Evolutionary conservation across 1,140 invertebrate species (phyloP).

Genomic region (Tetraneura akinire): DNA sequence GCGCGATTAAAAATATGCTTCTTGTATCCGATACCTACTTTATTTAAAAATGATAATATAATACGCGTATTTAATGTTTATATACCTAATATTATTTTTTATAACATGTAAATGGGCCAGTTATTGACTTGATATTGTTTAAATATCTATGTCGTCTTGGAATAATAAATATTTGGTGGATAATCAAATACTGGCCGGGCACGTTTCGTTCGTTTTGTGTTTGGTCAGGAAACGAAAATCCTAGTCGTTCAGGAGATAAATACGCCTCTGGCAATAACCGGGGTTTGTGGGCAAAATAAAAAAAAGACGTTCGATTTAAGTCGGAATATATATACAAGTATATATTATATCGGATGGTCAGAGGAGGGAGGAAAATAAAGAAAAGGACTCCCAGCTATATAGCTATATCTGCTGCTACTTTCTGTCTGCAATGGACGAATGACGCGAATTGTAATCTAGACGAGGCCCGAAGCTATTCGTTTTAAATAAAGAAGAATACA

Average conservation of each 20-base stretch:
- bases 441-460: slow-evolving; percentile 32
- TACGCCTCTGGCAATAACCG: neutral
- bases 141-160: neutral
- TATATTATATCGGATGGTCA: neutral
- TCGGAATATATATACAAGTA: neutral
- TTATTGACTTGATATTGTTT: too few relatives aligned
- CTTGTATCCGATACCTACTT: too few relatives aligned
- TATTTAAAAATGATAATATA: too few relatives aligned
- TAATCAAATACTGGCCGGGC: neutral
- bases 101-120: too few relatives aligned
- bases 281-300: neutral
- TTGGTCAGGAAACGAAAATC: neutral
- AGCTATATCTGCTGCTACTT: too few relatives aligned
- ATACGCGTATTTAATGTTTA: too few relatives aligned
- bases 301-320: neutral
- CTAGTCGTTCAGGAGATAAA: neutral
- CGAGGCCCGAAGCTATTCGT: neutral
- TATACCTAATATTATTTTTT: too few relatives aligned
- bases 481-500: slow-evolving; percentile 31
- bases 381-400: neutral
- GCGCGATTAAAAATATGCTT: too few relatives aligned
- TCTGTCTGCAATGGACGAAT: neutral
- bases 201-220: neutral
- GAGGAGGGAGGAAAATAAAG: neutral
- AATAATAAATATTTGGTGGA: neutral